phyloP scores from a whole-genome alignment of 2,888 invertebrate genomes.

The Mimumesa dahlbomi region DNA sequence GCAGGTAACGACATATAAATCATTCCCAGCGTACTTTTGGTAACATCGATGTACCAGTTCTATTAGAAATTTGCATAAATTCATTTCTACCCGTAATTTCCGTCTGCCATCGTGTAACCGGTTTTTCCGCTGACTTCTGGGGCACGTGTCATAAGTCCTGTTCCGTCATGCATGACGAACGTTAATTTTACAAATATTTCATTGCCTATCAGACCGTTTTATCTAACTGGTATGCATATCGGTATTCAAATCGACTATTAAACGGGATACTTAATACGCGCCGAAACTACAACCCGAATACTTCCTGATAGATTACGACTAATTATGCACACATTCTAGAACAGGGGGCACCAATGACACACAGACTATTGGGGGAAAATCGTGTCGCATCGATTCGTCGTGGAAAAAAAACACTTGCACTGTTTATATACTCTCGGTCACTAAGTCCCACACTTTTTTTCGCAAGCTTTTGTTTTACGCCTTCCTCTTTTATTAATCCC shows the following conservation, averaged over 20 bases:
- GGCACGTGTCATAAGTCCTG: constrained; percentile 58
- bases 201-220: not conserved
- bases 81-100: constrained; percentile 35
- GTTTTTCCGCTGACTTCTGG: constrained; percentile 46
- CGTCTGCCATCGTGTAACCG: constrained; percentile 43
- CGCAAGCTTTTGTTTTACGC: not conserved
- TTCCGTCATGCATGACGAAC: constrained; percentile 50
- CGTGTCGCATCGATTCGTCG: not conserved
- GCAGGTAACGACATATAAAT: no score
- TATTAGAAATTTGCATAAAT: constrained; percentile 31
- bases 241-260: no score
- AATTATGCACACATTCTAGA: no score
- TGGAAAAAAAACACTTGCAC: constrained; percentile 39
- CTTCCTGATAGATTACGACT: no score
- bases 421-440: constrained; percentile 21
- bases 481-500: not conserved
- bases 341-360: no score
- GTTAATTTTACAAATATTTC: constrained; percentile 55
- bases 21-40: not conserved
- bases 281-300: no score
- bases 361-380: not conserved
- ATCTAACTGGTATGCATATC: no score
- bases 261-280: no score
- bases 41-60: not conserved
- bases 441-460: constrained; percentile 1